Base-by-base conservation (phyloP, 2,113 vertebrate species). In the Eonycteris spelaea region DNA sequence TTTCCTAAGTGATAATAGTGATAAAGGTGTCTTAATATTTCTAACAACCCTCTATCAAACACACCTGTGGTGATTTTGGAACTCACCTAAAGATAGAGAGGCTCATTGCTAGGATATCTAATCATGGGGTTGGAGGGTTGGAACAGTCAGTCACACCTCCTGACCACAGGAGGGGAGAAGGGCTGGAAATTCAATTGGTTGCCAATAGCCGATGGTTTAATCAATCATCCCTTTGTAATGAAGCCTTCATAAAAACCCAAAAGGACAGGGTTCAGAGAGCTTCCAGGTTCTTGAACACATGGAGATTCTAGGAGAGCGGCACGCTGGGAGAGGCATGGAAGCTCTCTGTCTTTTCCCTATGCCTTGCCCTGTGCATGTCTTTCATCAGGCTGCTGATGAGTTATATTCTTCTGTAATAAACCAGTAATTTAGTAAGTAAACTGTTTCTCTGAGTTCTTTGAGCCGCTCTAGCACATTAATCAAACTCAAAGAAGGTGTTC, bases 241-340 rank as follows among this genome's bases (percentile, higher is more conserved):
- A 68, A 68, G 9, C 22, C 48, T 67, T 38, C 53, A 16, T 22
- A 48, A 83, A 73, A 84, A 19, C n/a, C 12, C 13, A 28, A n/a
- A 40, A 43, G n/a, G 21, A 18, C 6, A 79, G 24, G 9, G 55
- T 71, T 51, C 13, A 3, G 43, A 80, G 48, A 71, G 0, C 45
- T 38, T 51, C 4, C 3, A n/a, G 33, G 11, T 28, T 63, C 15
- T 24, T n/a, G 12, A 53, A 9, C 14, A 40, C 1, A 0, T 7
- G n/a, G 14, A 43, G 7, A 12, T 53, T 9, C 2, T 0, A 74
- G 24, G 11, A 77, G 15, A 18, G 4, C 2, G 3, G 19, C 26
- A 19, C 2, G 3, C 43, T 63, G 14, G 12, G 28, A 88, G 15
- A 40, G 3, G 8, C 4, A 30, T 13, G 35, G 65, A 53, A 71